Evolutionary conservation across 2,888 invertebrate genomes (phyloP), one percentile per base, ranked within the genome.

Genomic region (Drosophila pegasa): DNA sequence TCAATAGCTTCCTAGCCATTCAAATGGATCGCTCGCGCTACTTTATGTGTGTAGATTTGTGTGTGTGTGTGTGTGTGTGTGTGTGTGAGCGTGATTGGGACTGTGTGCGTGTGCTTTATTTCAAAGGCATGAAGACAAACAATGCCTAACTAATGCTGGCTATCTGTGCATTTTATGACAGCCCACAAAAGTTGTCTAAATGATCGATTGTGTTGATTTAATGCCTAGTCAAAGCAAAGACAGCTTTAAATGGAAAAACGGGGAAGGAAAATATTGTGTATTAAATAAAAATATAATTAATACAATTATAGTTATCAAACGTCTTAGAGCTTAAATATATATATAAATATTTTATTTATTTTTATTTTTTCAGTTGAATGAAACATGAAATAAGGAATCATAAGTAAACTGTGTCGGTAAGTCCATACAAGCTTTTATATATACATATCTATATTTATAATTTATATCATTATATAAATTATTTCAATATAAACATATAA

Each of bases 1-100:
- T 79, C 78, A 80, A 83, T 83, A 73, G 57, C 35, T 50, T 60
- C 7, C 33, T 54, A 71, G 33, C 54, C 18, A 57, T 69, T 47
- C 41, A 35, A 58, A 67, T 54, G 29, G 29, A 29, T 31, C 50
- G 12, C 22, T 33, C 33, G 33, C n/a, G 3, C 50, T 50, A 1
- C 2, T 33, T 47, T 40, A 14, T 64, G 12, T 10, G 31, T 40
- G 33, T 16, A n/a, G n/a, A n/a, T n/a, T n/a, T n/a, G 37, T 4
- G 4, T 25, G 7, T 10, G 14, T 25, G 51, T 20, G 31, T 47
- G n/a, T 50, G n/a, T 7, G 25, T 48, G 37, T 33, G 50, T 31
- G 25, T 57, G 18, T 5, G 31, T 31, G 40, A n/a, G n/a, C n/a
- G n/a, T n/a, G n/a, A n/a, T n/a, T n/a, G n/a, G n/a, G n/a, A n/a